Evolutionary conservation across 37 sponge, comb jelly and placozoan genomes (phyloP).

Genomic region (Oopsacas minuta): DNA sequence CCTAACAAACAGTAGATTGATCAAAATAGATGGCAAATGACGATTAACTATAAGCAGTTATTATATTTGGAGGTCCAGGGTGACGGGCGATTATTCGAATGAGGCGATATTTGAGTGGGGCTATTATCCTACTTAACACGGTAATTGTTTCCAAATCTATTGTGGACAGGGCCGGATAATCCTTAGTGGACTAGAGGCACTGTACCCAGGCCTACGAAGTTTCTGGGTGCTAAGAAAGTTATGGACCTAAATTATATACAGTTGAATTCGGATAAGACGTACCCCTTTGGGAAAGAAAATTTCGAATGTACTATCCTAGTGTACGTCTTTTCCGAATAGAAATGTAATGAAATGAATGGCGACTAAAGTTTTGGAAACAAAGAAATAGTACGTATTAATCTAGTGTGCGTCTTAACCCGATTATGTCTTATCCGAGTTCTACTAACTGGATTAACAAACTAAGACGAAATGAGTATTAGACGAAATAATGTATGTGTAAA

Average conservation of each 20-base stretch:
- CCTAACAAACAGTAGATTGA: no score
- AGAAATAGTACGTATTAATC: neutral
- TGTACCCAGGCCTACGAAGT: neutral
- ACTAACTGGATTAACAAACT: conserved; percentile 20
- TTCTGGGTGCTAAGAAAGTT: neutral
- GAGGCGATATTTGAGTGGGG: no score
- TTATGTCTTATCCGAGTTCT: conserved; percentile 20
- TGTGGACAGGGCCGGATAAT: neutral
- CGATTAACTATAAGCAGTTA: no score
- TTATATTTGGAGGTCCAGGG: no score
- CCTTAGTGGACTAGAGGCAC: neutral
- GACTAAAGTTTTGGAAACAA: neutral
- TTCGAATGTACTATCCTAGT: neutral
- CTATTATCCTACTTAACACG: no score
- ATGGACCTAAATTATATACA: neutral
- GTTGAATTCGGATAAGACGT: neutral
- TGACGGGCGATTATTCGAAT: no score
- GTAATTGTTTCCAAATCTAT: no score
- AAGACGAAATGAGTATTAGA: neutral
- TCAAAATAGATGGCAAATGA: no score
- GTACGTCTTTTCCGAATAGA: neutral
- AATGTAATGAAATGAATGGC: no score
- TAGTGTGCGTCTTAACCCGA: neutral
- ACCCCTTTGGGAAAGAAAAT: neutral
- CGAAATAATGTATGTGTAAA: conserved; percentile 15